Evolutionary conservation across 2,888 invertebrate genomes (phyloP).

Genomic region (Endomychus coccineus): DNA sequence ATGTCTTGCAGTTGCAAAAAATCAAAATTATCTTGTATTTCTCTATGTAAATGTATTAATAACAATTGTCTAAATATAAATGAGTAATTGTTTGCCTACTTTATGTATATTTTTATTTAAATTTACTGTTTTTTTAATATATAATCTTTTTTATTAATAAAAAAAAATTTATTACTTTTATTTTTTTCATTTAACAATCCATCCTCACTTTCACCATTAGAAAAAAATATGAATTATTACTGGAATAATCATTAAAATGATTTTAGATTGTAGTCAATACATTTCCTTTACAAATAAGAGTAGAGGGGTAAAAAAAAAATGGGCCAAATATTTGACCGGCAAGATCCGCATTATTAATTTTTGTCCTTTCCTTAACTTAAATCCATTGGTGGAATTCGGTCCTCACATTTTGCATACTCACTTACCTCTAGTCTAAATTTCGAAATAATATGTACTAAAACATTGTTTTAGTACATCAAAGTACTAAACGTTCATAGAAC

Average conservation of each 20-base stretch:
- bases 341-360: conserved; percentile 12
- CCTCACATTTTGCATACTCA: conserved; percentile 16
- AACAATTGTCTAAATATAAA: conserved; percentile 5
- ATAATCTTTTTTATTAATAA: background rate
- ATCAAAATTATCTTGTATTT: conserved; percentile 3
- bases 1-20: conserved; percentile 4
- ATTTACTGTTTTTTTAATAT: background rate
- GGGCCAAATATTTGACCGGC: conserved; percentile 13
- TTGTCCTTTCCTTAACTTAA: conserved; percentile 11
- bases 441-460: too few relatives aligned
- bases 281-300: conserved; percentile 3
- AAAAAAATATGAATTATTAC: conserved; percentile 7
- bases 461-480: too few relatives aligned
- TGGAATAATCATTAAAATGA: conserved; percentile 9
- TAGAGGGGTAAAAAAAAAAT: conserved; percentile 1
- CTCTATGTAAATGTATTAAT: conserved; percentile 5
- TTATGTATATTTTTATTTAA: conserved; percentile 1
- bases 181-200: conserved; percentile 2
- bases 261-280: background rate
- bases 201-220: conserved; percentile 3
- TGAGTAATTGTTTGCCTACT: conserved; percentile 1
- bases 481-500: too few relatives aligned
- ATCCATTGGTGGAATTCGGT: conserved; percentile 11
- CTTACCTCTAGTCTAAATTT: conserved; percentile 6
- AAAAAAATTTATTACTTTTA: conserved; percentile 2